Conservation (phyloP, 2,113 vertebrate species). For the Elaphurus davidianus region DNA sequence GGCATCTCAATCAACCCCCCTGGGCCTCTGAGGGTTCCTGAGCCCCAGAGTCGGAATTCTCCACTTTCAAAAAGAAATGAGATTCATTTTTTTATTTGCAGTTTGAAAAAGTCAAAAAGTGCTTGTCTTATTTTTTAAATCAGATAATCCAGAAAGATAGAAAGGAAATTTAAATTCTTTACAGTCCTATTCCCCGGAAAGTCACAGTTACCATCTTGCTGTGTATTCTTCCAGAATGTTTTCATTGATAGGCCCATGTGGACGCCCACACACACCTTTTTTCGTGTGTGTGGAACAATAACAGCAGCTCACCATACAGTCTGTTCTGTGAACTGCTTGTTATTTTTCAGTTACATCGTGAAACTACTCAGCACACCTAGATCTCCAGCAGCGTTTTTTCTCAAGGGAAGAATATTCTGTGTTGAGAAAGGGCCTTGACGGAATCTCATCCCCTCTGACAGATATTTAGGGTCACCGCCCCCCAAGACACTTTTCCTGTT, state of each 20-base stretch:
- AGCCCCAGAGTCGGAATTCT: not conserved
- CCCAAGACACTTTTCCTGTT: not conserved
- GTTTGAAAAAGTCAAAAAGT: not conserved
- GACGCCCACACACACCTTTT: not conserved
- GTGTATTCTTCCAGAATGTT: not conserved
- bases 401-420: not conserved
- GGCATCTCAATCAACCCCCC: not conserved
- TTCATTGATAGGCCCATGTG: not conserved
- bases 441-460: not conserved
- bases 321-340: not conserved
- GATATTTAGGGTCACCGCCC: not conserved
- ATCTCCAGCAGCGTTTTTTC: rapidly evolving
- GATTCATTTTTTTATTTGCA: not conserved
- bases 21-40: not conserved
- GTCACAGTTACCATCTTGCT: not conserved
- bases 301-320: rapidly evolving
- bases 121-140: not conserved
- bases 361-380: not conserved
- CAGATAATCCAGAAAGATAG: not conserved
- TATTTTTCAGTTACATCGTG: rapidly evolving
- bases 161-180: not conserved
- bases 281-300: not conserved
- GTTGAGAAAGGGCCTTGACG: not conserved
- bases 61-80: not conserved
- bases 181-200: not conserved